A percentile compares a stretch with the other conserved stretches of the same genome.
phyloP scores from a whole-genome alignment of 2,797 vertebrate species.

The Eremophila alpestris region DNA sequence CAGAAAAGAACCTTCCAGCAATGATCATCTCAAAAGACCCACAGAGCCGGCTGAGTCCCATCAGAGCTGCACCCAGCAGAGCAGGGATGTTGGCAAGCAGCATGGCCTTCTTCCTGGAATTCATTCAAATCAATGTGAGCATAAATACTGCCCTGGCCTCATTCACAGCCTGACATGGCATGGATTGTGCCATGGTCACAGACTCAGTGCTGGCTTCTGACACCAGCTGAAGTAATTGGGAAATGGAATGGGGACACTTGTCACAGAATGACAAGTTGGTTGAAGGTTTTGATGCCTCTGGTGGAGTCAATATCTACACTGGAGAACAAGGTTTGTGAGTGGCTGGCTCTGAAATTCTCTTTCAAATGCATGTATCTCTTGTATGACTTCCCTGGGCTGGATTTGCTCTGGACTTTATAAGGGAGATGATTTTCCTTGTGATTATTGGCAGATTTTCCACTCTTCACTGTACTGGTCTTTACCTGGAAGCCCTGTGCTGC shows the following conservation, averaged over 20 bases:
- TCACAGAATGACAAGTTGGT: not conserved
- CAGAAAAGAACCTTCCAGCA: slow-evolving; percentile 79
- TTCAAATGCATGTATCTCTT: not conserved
- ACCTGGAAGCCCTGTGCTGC: not conserved
- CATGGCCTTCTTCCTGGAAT: slow-evolving; percentile 81
- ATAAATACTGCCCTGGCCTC: not conserved
- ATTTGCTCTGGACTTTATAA: not conserved
- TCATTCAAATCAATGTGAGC: not conserved
- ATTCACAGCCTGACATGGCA: not conserved
- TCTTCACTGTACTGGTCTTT: not conserved
- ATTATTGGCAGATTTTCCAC: not conserved
- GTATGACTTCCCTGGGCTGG: not conserved
- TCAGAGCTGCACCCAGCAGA: slow-evolving; percentile 71
- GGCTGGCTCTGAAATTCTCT: not conserved
- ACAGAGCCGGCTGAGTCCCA: slow-evolving; percentile 76
- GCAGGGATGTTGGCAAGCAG: slow-evolving; percentile 72
- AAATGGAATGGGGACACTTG: not conserved
- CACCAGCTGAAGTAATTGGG: not conserved
- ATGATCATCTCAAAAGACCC: slow-evolving; percentile 87
- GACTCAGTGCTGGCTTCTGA: not conserved
- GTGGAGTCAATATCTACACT: not conserved
- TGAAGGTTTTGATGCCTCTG: not conserved
- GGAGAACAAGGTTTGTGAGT: not conserved
- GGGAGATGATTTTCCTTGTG: not conserved
- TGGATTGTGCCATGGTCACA: not conserved